phyloP scores from a whole-genome alignment of 2,113 vertebrate species.

The Syngnathoides biaculeatus region DNA sequence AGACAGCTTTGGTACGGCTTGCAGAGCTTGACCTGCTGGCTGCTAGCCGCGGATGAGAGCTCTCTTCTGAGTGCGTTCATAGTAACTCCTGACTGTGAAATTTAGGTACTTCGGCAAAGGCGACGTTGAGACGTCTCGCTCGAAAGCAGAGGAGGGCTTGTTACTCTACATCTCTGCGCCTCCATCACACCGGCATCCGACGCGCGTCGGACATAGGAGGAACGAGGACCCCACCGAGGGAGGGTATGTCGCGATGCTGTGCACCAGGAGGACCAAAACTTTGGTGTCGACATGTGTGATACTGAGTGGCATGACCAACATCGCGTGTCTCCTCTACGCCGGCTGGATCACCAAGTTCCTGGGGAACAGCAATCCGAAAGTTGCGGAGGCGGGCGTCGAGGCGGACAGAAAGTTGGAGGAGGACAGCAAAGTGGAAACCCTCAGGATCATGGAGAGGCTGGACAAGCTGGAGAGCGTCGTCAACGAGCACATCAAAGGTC shows the following conservation, averaged over 20 bases:
- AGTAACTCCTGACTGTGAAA: not conserved
- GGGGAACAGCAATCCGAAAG: slow-evolving; percentile 86
- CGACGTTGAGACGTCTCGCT: not conserved
- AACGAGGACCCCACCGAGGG: slow-evolving; percentile 71
- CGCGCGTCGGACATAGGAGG: slow-evolving; percentile 27
- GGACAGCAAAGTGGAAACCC: slow-evolving; percentile 87
- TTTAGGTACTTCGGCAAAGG: not conserved
- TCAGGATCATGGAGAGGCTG: slow-evolving; percentile 90
- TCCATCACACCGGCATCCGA: slow-evolving; percentile 42
- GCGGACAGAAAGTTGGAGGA: slow-evolving; percentile 87
- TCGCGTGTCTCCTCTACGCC: slow-evolving; percentile 92
- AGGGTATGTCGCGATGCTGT: slow-evolving; percentile 89
- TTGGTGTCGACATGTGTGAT: slow-evolving; percentile 98
- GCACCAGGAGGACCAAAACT: slow-evolving; percentile 97
- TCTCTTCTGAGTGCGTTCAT: not conserved
- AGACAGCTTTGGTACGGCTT: slow-evolving; percentile 27
- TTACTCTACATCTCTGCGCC: slow-evolving; percentile 11
- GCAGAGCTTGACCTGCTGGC: too few species aligned
- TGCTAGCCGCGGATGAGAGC: too few species aligned
- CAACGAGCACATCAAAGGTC: slow-evolving; percentile 96
- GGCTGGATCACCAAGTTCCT: slow-evolving; percentile 98
- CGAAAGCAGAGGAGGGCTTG: slow-evolving; percentile 15
- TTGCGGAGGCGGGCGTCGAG: slow-evolving; percentile 75
- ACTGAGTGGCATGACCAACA: slow-evolving; percentile 96
- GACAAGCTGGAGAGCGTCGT: slow-evolving; percentile 94